A percentile compares a stretch with the other conserved stretches of the same genome.
phyloP scores from a whole-genome alignment of 2,113 vertebrate genomes.

The Alouatta palliata region DNA sequence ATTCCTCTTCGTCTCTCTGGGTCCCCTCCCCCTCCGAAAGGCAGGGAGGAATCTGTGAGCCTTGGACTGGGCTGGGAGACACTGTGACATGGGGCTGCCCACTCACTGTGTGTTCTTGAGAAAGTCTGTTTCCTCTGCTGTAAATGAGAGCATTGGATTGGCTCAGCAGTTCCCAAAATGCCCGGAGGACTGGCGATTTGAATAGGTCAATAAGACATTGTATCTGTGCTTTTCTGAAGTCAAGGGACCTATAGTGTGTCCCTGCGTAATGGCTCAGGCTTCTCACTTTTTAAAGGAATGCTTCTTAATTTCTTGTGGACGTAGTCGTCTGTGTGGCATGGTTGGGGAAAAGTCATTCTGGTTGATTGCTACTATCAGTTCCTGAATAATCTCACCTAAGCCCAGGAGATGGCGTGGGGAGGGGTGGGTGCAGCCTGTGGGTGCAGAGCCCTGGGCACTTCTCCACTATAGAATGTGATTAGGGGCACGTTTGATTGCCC shows the following conservation, averaged over 20 bases:
- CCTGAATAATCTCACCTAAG: neutral
- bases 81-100: neutral
- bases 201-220: neutral
- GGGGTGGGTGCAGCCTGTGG: too few relatives aligned
- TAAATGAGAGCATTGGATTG: neutral
- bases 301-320: neutral
- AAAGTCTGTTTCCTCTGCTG: neutral
- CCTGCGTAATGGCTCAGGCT: neutral
- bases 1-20: neutral
- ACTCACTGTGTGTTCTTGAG: neutral
- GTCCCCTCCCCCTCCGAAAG: too few relatives aligned
- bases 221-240: neutral
- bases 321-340: neutral
- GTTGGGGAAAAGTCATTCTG: neutral
- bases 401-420: neutral
- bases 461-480: neutral
- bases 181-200: neutral
- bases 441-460: neutral
- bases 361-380: neutral
- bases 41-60: neutral
- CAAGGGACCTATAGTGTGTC: neutral
- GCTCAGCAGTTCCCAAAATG: neutral
- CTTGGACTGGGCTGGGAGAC: neutral
- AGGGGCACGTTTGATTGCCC: neutral
- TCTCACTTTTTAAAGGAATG: neutral